A percentile compares a stretch with the other conserved stretches of the same genome.
Conservation (phyloP, 2,113 vertebrate genomes). For the Reinhardtius hippoglossoides region DNA sequence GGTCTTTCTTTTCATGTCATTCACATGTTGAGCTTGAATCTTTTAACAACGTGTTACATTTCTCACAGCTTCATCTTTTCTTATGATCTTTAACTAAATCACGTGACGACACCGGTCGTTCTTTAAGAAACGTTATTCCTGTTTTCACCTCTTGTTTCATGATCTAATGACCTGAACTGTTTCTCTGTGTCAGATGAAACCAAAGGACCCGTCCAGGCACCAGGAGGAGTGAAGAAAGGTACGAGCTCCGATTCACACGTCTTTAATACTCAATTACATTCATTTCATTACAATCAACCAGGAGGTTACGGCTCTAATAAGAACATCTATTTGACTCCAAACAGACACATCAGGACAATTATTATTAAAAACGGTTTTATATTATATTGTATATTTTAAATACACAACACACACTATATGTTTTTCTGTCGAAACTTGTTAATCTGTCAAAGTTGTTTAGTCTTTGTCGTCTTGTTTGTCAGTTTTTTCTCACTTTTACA, state of each 20-base stretch:
- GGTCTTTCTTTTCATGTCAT: background rate
- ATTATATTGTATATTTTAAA: no score
- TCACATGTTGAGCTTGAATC: no score
- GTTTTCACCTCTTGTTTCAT: background rate
- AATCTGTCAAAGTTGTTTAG: background rate
- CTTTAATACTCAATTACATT: no score
- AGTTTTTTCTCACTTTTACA: background rate
- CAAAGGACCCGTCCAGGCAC: constrained; percentile 86
- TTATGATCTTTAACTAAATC: no score
- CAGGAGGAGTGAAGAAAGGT: constrained; percentile 91
- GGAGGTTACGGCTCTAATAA: no score
- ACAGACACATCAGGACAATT: no score
- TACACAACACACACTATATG: no score
- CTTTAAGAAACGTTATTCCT: background rate
- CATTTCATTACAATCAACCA: no score
- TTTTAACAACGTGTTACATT: no score
- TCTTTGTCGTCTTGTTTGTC: background rate
- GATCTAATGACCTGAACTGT: constrained; percentile 40
- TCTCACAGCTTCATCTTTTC: no score
- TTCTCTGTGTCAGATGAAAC: constrained; percentile 79
- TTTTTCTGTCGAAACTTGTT: background rate
- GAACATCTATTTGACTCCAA: no score
- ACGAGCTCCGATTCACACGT: constrained; percentile 25
- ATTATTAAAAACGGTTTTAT: no score
- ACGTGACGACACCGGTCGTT: background rate